These are phyloP conservation scores for cattle (Bos taurus) DNA, from an alignment of 2,113 vertebrate species.

Conservation along the genomic window ARS-UCD2.0 NC_037335.1:79514001-79514500, in stretches of 20 bases:
- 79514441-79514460: not conserved
- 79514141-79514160: not conserved
- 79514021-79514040: not conserved
- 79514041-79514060: not conserved
- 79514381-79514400: not conserved
- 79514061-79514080: slow-evolving; percentile 34
- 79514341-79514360: not conserved
- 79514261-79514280: not conserved
- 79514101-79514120: slow-evolving; percentile 3
- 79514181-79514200: not conserved
- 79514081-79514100: slow-evolving; percentile 10
- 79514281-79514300: not conserved
- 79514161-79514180: not conserved
- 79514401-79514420: slow-evolving; percentile 26
- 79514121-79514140: not conserved
- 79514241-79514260: not conserved
- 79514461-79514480: not conserved
- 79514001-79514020: not conserved
- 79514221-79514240: slow-evolving; percentile 24
- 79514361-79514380: slow-evolving; percentile 26
- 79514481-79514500: not conserved
- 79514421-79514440: not conserved
- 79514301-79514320: not conserved
- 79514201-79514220: not conserved
- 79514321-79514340: slow-evolving; percentile 19